Base-by-base conservation (phyloP, 2,797 vertebrate species). In the Cyclopterus lumpus region DNA sequence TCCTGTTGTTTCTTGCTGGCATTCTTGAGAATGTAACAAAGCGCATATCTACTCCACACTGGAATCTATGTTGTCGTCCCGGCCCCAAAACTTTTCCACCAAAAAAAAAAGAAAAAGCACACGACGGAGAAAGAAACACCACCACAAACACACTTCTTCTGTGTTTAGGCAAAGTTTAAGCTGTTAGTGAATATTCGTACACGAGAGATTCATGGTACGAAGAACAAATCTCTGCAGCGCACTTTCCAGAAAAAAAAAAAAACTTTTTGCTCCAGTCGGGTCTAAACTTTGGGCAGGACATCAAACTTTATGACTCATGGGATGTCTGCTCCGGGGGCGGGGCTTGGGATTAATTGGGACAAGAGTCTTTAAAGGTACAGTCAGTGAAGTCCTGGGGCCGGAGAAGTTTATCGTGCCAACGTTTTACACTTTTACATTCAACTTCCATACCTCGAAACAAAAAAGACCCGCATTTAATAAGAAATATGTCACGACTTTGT, bases 221-320 rank as follows among this genome's bases (percentile, higher is more conserved):
- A 75, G 75, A 67, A 67, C 80, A 95, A 95, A 96, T 95, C 95
- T 92, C 92, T 81, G 93, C 91, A 76, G 77, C 84, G 91, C 93
- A 95, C 91, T 93, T 80, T 85, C 64, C 63, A 70, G 72, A 80
- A 79, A 86, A 88, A 91, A 81, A n/a, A 80, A 80, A 86, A 89
- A 91, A 80, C 92, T 61, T 92, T 93, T 89, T 80, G 86, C 88
- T 86, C 80, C 85, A 89, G 90, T 94, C 91, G 80, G 82, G 80
- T 89, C 92, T 89, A 91, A 95, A 95, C 91, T 95, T 95, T 92
- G 94, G 93, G 93, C 93, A 93, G 94, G 93, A 95, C 93, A 85
- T 94, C 90, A 94, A 95, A 95, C 94, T 95, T 94, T 93, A 92
- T 92, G 93, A 95, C 93, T 94, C 94, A 94, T 90, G 93, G 93